Evolutionary conservation across 2,888 invertebrate species (phyloP).

Genomic region (Himalopsyche kuldschensis): DNA sequence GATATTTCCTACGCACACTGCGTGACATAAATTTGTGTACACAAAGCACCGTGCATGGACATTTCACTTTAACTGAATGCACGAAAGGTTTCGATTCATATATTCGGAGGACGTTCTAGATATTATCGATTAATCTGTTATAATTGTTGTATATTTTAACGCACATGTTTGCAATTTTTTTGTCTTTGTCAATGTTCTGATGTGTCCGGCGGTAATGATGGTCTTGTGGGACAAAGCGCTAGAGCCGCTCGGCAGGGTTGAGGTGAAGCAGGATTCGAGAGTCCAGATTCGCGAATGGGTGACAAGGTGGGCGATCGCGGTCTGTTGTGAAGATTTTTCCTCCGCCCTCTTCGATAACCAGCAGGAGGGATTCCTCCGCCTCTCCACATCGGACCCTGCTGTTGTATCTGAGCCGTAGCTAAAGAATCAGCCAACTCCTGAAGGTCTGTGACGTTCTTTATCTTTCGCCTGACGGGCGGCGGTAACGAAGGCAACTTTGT

Average conservation of each 20-base stretch:
- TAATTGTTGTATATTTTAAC: background rate
- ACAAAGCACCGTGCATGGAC: background rate
- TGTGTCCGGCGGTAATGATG: conserved; percentile 8
- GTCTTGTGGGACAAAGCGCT: conserved; percentile 28
- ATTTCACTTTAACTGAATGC: background rate
- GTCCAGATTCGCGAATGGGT: conserved; percentile 71
- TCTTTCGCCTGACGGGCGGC: conserved; percentile 54
- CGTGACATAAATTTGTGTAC: background rate
- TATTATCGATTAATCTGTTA: background rate
- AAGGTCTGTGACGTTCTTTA: conserved; percentile 53
- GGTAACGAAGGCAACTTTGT: conserved; percentile 50
- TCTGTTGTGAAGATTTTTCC: conserved; percentile 45
- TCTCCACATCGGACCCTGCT: conserved; percentile 41
- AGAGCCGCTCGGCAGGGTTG: conserved; percentile 47
- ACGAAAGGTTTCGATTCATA: background rate
- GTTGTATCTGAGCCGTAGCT: conserved; percentile 46
- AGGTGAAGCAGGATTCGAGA: conserved; percentile 71
- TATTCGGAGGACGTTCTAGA: background rate
- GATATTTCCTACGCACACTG: background rate
- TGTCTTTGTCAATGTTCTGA: background rate
- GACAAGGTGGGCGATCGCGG: conserved; percentile 60
- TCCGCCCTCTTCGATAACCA: conserved; percentile 47
- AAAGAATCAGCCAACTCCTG: conserved; percentile 61
- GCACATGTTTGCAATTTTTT: background rate
- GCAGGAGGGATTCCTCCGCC: conserved; percentile 37